Evolutionary conservation across 2,797 vertebrate species (phyloP).

Genomic region (Typhlichthys subterraneus): DNA sequence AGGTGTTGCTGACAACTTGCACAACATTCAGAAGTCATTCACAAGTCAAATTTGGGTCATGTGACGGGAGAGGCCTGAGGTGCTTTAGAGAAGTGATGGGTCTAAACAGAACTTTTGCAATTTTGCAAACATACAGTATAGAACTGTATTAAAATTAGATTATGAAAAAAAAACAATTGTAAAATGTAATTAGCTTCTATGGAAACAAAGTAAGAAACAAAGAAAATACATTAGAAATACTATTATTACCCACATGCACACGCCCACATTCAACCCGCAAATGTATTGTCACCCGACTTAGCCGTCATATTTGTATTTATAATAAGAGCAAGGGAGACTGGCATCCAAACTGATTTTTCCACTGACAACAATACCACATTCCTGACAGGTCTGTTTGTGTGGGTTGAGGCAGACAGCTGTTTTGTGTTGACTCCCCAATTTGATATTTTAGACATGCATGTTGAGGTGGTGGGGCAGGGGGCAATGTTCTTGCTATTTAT

Average conservation of each 20-base stretch:
- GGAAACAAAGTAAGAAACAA: no score
- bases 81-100: conserved; percentile 27
- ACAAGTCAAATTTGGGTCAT: conserved; percentile 49
- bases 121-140: no score
- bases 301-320: conserved; percentile 20
- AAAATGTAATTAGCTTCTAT: no score
- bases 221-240: no score
- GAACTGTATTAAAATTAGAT: no score
- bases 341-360: conserved; percentile 15
- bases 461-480: conserved; percentile 28
- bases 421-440: conserved; percentile 51
- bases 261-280: no score
- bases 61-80: conserved; percentile 23
- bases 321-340: neutral
- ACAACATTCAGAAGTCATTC: neutral
- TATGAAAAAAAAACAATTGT: no score
- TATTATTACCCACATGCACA: no score
- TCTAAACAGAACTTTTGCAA: no score
- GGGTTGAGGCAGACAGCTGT: conserved; percentile 62
- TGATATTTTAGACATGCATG: conserved; percentile 37
- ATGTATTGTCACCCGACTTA: conserved; percentile 1
- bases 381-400: conserved; percentile 33
- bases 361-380: conserved; percentile 45
- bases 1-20: neutral
- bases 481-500: conserved; percentile 57